Base-by-base conservation (phyloP, 1,140 invertebrate species). In the Scaptomyza montana region DNA sequence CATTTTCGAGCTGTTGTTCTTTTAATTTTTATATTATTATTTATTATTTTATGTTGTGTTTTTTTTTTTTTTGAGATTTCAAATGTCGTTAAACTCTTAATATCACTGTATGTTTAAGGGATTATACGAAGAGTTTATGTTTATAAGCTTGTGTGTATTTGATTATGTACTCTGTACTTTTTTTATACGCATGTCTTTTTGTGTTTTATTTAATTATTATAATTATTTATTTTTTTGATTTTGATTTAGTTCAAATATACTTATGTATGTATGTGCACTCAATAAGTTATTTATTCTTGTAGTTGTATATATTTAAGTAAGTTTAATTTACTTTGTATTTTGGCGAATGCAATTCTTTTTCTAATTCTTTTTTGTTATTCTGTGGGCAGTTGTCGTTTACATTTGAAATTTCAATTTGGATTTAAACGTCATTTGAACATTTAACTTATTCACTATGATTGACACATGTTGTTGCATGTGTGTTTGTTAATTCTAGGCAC, bases 1-100 rank as follows among this genome's bases (percentile, higher is more conserved):
- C 82, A 86, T 86, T 76, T 74, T 86, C 82, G 81, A 59, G 78
- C 61, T 79, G 30, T 53, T 63, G 19, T 61, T 67, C 47, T 41
- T 68, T 36, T 41, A 6, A 33, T 6, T 33, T 33, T 5, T 5
- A 36, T 43, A 13, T 47, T 9, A 9, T 36, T 8, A 9, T 36
- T 47, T 47, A 43, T 43, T 47, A 47, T 9, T 47, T 9, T 3
- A 16, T 55, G 21, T 45, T 13, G 28, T 54, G 45, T 49, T 39
- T 60, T 64, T 43, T 46, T 65, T 36, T 41, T 47, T 46, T 72
- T 0, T 54, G 54, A 39, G 57, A 36, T 72, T 51, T 72, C 46
- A 13, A 72, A 51, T 49, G 33, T 55, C 64, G 64, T 68, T 68
- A 61, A 73, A 68, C 57, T 62, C 50, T 67, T 55, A 28, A 56